These are phyloP conservation scores for Cetoscarus ocellatus DNA, from an alignment of 2,797 vertebrate genomes.

Conservation along the genomic window DNA sequence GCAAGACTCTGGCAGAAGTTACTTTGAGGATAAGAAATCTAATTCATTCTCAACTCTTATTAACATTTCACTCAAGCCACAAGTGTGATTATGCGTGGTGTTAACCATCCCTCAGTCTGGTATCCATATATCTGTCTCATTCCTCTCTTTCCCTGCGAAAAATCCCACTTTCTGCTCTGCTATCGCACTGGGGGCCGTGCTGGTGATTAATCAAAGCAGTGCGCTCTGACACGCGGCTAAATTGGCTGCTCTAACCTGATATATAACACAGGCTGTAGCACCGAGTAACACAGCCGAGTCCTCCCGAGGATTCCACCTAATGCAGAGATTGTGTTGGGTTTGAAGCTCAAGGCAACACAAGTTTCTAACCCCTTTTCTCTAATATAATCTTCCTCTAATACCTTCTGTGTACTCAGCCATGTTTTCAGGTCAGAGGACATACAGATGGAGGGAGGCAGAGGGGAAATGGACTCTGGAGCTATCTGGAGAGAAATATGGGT, in stretches of 20 bases:
- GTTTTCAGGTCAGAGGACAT: conserved; percentile 66
- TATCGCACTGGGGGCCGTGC: conserved; percentile 61
- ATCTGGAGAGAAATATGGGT: conserved; percentile 42
- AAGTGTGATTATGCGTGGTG: conserved; percentile 74
- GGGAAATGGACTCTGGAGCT: conserved; percentile 44
- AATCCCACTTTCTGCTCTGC: conserved; percentile 68
- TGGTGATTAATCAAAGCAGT: conserved; percentile 83
- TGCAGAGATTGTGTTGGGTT: conserved; percentile 67
- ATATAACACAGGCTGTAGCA: conserved; percentile 75
- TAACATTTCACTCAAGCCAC: conserved; percentile 76
- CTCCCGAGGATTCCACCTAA: conserved; percentile 74
- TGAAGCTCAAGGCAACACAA: conserved; percentile 69
- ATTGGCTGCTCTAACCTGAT: conserved; percentile 83
- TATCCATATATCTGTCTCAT: conserved; percentile 81
- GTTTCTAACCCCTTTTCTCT: conserved; percentile 61
- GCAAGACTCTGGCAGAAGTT: conserved; percentile 29
- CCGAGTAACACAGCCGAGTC: conserved; percentile 56
- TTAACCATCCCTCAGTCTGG: conserved; percentile 72
- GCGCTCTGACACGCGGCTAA: conserved; percentile 78
- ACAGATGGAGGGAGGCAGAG: conserved; percentile 24
- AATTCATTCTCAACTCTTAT: conserved; percentile 61
- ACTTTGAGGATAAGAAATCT: conserved; percentile 45
- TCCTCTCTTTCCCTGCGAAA: conserved; percentile 65
- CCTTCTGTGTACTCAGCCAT: conserved; percentile 52
- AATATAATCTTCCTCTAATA: conserved; percentile 72